A percentile compares a stretch with the other conserved stretches of the same genome.
Conservation (phyloP, 2,113 vertebrate genomes). For the Xerus inauris region DNA sequence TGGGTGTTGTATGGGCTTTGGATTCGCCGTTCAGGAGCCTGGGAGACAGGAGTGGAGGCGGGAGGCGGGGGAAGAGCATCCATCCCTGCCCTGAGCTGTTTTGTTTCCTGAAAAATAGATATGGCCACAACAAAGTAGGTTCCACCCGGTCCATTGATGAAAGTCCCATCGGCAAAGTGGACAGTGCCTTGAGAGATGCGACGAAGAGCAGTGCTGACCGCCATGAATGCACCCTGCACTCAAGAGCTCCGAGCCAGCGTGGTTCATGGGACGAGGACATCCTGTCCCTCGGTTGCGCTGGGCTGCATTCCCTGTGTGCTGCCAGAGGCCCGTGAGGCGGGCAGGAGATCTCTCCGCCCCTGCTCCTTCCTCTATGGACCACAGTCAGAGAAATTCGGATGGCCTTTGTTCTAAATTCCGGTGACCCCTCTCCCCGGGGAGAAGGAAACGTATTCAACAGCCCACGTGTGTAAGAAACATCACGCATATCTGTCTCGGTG, state of each 20-base stretch:
- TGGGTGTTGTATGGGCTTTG: background rate
- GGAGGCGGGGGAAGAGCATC: fast-evolving
- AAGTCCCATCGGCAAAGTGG: background rate
- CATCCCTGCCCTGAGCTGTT: background rate
- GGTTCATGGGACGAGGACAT: background rate
- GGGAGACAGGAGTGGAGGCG: background rate
- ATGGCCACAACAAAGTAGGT: background rate
- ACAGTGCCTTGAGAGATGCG: background rate
- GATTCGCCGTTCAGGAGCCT: background rate
- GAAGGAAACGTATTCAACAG: fast-evolving
- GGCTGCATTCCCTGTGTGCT: background rate
- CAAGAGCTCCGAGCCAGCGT: fast-evolving
- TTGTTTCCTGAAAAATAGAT: background rate
- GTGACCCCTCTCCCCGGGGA: fast-evolving
- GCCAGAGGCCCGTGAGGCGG: fast-evolving
- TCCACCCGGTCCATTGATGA: background rate
- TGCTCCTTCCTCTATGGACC: too few species aligned
- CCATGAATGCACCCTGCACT: fast-evolving
- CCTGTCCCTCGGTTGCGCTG: fast-evolving
- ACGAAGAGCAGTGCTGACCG: fast-evolving
- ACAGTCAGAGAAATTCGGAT: background rate
- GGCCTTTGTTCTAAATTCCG: background rate
- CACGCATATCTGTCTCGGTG: fast-evolving
- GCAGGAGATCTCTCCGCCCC: too few species aligned
- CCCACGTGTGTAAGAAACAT: fast-evolving